phyloP scores from a whole-genome alignment of 2,113 vertebrate species.

The Perca schrenkii region DNA sequence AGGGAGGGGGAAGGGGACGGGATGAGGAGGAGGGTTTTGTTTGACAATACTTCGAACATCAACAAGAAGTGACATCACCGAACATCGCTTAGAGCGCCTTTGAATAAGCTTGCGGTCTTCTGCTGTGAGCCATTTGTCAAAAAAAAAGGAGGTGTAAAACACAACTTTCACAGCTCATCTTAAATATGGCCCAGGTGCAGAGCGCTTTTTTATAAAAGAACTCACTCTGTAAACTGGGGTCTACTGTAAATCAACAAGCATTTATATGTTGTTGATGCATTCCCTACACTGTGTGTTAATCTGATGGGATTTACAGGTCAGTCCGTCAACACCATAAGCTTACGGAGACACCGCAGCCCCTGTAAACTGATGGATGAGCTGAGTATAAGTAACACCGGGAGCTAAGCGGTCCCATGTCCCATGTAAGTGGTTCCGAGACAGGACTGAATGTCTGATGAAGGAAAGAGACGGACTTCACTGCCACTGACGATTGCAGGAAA shows the following conservation, averaged over 20 bases:
- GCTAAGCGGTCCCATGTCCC: slow-evolving; percentile 46
- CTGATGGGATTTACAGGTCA: slow-evolving; percentile 40
- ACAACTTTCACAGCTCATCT: slow-evolving; percentile 4
- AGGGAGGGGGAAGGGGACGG: too few species aligned
- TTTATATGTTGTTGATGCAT: slow-evolving; percentile 32
- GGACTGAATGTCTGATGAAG: slow-evolving; percentile 36
- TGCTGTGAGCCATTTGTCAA: background rate
- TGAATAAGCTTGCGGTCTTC: background rate
- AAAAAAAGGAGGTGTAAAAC: background rate
- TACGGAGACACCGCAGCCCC: slow-evolving; percentile 31
- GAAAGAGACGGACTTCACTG: slow-evolving; percentile 16
- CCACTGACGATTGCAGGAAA: background rate
- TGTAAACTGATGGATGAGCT: slow-evolving; percentile 36
- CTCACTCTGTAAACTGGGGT: background rate
- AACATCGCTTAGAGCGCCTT: too few species aligned
- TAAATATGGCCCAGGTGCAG: slow-evolving; percentile 2
- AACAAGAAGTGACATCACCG: too few species aligned
- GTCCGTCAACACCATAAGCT: slow-evolving; percentile 29
- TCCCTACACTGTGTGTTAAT: slow-evolving; percentile 3
- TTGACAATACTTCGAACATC: too few species aligned
- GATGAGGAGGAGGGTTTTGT: too few species aligned
- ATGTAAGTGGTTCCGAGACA: slow-evolving; percentile 23
- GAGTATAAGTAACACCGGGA: slow-evolving; percentile 25
- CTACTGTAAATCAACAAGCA: slow-evolving; percentile 25
- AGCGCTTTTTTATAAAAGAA: background rate